Base-by-base conservation (phyloP, 2,888 invertebrate species). In the Hedychridium roseum region DNA sequence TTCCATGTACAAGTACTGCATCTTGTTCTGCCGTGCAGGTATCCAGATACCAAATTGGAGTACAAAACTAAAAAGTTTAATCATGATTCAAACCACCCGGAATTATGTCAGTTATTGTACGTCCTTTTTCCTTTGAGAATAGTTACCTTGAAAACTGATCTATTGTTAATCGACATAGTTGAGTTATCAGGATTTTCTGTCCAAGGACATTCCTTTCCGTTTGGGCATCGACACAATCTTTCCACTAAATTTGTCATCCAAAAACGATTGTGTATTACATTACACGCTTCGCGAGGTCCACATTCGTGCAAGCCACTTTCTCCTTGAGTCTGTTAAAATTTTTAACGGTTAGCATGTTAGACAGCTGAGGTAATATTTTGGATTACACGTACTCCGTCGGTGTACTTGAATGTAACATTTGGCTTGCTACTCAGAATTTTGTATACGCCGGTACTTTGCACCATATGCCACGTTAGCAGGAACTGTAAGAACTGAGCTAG, bases 141-240 rank as follows among this genome's bases (percentile, higher is more conserved):
- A 37, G 32, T 50, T 66, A 86, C 87, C 82, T 87, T 86, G n/a
- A 87, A 75, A 46, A 83, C 76, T 1, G 85, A 84, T 50, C 84
- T 80, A 64, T 85, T 86, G 73, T 86, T 85, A 26, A 87, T 74
- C 38, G 76, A 76, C 31, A 86, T 63, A 7, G 80, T 81, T 2
- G 68, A 64, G 51, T 72, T 72, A 43, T 71, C 79, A 39, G 57
- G 58, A 15, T 51, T 53, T 60, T 80, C 78, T 67, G 68, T 65
- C 78, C 78, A 79, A 0, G 82, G 81, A 54, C 83, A 83, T 47
- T 81, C 80, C 12, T 64, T 78, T 4, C 84, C 81, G 11, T 81
- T 81, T 26, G 82, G 78, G 74, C 88, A 88, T 39, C 84, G 82
- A 56, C 88, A 88, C 40, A 87, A 77, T 9, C 87, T 80, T 72